Base-by-base conservation (phyloP, 2,113 vertebrate genomes). In the Lampris megalopsis region DNA sequence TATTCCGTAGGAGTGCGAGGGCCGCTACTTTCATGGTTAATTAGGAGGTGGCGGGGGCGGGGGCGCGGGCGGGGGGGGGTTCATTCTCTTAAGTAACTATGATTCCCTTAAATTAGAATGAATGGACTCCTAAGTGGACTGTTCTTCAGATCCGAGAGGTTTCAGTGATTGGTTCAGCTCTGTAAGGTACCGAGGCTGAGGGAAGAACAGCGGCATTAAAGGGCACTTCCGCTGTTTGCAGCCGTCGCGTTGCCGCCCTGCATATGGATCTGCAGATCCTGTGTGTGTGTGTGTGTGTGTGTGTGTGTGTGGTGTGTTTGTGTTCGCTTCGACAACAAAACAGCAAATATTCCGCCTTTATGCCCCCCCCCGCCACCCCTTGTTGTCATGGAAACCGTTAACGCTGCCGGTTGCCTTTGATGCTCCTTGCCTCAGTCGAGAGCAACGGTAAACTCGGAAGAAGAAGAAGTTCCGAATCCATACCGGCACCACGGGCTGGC, bases 341-440 rank as follows among this genome's bases (percentile, higher is more conserved):
- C 36, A 72, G 42, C 63, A 63, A 63, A 75, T 71, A 58, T 56
- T 9, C 58, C 41, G 58, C n/a, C n/a, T n/a, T n/a, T n/a, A n/a
- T n/a, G n/a, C n/a, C n/a, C n/a, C n/a, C n/a, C n/a, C n/a, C n/a
- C n/a, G n/a, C n/a, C n/a, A 3, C n/a, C 42, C 48, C 57, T 62
- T 24, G 80, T 88, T 82, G 82, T 81, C 79, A 88, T 80, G 68
- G 89, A 78, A 86, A 86, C 84, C 50, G 63, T 53, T 53, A 68
- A 69, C 78, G 79, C 42, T 37, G 68, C 40, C 9, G 57, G 49
- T 63, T 77, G 77, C 63, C 70, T 81, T 87, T 79, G 79, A 71
- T 70, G 72, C 73, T 49, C 68, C 58, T 86, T 13, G 54, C 77
- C 73, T 80, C 67, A 54, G 83, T 74, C 84, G 79, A 81, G 68